phyloP scores from a whole-genome alignment of 2,113 vertebrate genomes.

The Toxotes chatareus region DNA sequence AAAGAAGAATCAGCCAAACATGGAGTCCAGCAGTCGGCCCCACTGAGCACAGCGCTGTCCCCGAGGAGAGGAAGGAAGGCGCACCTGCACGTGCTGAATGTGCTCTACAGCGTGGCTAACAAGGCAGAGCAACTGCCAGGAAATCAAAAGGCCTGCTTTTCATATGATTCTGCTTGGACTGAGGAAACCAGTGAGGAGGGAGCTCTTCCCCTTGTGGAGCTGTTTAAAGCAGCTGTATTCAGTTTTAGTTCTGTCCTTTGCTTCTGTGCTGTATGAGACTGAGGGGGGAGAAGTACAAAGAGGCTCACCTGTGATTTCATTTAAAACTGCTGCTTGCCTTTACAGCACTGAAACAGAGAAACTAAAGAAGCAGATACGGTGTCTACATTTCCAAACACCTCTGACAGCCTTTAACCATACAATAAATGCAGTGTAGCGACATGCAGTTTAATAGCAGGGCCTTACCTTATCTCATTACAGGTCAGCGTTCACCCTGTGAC shows the following conservation, averaged over 20 bases:
- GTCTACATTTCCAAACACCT: slow-evolving; percentile 6
- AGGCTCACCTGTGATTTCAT: slow-evolving; percentile 14
- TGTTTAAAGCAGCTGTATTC: slow-evolving; percentile 29
- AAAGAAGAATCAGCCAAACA: slow-evolving; percentile 87
- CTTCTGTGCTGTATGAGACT: slow-evolving; percentile 21
- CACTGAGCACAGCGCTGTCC: slow-evolving; percentile 83
- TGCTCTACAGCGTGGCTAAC: slow-evolving; percentile 6
- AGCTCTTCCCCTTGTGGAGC: neutral
- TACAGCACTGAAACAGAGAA: slow-evolving; percentile 21
- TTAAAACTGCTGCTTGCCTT: slow-evolving; percentile 51
- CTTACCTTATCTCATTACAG: neutral
- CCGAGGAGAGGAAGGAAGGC: slow-evolving; percentile 5
- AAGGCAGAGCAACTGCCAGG: neutral
- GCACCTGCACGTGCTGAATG: neutral
- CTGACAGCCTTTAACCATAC: slow-evolving; percentile 37
- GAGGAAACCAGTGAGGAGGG: neutral
- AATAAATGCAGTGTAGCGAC: slow-evolving; percentile 45
- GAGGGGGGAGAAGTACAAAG: neutral
- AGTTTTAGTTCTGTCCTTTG: slow-evolving; percentile 19
- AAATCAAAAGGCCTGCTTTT: slow-evolving; percentile 27
- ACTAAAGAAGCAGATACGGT: slow-evolving; percentile 16
- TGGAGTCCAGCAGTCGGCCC: slow-evolving; percentile 92
- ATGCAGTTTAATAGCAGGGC: slow-evolving; percentile 40
- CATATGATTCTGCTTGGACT: slow-evolving; percentile 21
- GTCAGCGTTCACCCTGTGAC: slow-evolving; percentile 8